Evolutionary conservation across 2,888 invertebrate species (phyloP).

Genomic region (Argynnis bischoffii): DNA sequence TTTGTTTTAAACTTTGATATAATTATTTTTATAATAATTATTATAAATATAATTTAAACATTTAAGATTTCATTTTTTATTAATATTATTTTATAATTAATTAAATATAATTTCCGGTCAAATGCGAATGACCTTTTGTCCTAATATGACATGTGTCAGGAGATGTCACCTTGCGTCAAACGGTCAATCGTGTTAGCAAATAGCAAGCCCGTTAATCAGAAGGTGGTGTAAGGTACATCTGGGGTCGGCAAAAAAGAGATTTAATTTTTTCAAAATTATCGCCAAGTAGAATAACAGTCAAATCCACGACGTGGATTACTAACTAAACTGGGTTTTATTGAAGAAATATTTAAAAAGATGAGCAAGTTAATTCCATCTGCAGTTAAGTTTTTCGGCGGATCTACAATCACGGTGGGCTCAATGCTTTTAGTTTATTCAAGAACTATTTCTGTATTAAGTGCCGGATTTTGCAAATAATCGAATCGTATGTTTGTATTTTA

Average conservation of each 20-base stretch:
- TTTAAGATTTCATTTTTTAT: not conserved
- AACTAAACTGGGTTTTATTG: conserved; percentile 66
- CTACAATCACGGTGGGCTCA: conserved; percentile 60
- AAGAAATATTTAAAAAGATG: conserved; percentile 63
- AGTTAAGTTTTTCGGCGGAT: conserved; percentile 63
- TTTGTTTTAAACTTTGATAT: not conserved
- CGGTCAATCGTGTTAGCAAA: not conserved
- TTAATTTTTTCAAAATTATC: conserved; percentile 15
- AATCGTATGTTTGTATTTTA: conserved; percentile 50
- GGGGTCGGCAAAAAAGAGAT: conserved; percentile 35
- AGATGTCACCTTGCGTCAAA: conserved; percentile 18
- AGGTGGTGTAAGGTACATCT: conserved; percentile 14
- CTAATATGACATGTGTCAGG: conserved; percentile 33
- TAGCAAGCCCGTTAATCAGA: no score
- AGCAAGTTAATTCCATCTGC: conserved; percentile 69
- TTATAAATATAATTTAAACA: no score
- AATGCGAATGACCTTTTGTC: conserved; percentile 39
- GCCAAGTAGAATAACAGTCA: conserved; percentile 1
- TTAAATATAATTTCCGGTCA: conserved; percentile 25
- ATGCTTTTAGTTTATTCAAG: conserved; percentile 34
- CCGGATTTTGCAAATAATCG: conserved; percentile 8
- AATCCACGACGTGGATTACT: conserved; percentile 56
- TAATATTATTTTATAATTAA: not conserved
- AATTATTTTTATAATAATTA: no score
- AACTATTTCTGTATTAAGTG: conserved; percentile 11